A percentile compares a stretch with the other conserved stretches of the same genome.
phyloP scores from a whole-genome alignment of 2,797 vertebrate species.

The Erithacus rubecula region DNA sequence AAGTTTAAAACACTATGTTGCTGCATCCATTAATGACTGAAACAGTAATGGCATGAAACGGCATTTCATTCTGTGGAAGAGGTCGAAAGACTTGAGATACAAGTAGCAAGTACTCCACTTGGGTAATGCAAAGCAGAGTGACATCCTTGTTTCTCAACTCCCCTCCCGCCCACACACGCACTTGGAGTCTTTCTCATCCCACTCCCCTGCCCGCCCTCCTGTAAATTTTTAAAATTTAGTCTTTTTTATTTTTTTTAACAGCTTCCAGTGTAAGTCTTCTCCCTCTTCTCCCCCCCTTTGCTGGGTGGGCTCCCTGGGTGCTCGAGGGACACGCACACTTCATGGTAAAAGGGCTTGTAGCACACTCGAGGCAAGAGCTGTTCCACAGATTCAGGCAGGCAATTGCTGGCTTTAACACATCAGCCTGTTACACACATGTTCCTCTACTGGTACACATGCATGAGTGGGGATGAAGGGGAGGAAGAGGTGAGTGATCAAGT shows the following conservation, averaged over 20 bases:
- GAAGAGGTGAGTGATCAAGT: not conserved
- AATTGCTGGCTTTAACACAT: not conserved
- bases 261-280: not conserved
- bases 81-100: not conserved
- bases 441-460: not conserved
- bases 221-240: not conserved
- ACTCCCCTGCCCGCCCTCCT: fast-evolving
- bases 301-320: not conserved
- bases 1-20: not conserved
- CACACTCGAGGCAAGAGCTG: not conserved
- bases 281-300: not conserved
- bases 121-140: not conserved
- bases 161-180: not conserved
- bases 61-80: not conserved
- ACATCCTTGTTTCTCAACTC: not conserved
- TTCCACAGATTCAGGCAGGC: not conserved
- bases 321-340: not conserved
- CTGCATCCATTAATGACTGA: not conserved
- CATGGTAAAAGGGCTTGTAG: not conserved
- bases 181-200: not conserved
- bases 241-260: not conserved
- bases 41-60: not conserved
- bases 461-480: not conserved
- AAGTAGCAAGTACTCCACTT: not conserved
- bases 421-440: not conserved